Evolutionary conservation across 2,888 invertebrate genomes (phyloP).

Genomic region (Brenthis hecate): DNA sequence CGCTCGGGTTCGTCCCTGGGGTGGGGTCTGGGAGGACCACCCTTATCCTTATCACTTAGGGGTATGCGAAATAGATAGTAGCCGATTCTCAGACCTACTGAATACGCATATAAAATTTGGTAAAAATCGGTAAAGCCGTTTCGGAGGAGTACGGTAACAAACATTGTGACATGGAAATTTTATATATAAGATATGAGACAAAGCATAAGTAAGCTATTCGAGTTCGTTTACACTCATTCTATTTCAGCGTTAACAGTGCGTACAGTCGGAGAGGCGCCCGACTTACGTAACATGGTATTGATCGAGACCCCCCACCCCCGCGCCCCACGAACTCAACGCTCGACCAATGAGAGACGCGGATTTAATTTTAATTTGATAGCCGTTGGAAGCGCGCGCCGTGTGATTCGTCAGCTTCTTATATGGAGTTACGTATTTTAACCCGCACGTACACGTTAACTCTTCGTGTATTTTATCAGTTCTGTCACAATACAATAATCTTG

Average conservation of each 20-base stretch:
- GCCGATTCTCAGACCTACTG: too few species aligned
- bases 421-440: constrained; percentile 36
- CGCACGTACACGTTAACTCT: constrained; percentile 30
- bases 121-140: too few species aligned
- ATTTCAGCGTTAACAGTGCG: constrained; percentile 34
- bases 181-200: too few species aligned
- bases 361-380: constrained; percentile 79
- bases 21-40: too few species aligned
- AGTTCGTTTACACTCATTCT: constrained; percentile 32
- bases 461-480: constrained; percentile 15
- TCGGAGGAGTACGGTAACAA: too few species aligned
- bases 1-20: too few species aligned
- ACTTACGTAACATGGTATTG: constrained; percentile 76
- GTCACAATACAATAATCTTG: not conserved
- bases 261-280: constrained; percentile 50
- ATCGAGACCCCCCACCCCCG: constrained; percentile 53
- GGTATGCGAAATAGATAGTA: too few species aligned
- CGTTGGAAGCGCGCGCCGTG: constrained; percentile 56
- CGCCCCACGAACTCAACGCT: constrained; percentile 41
- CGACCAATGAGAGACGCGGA: constrained; percentile 63
- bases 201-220: constrained; percentile 11
- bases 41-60: too few species aligned
- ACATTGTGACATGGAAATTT: too few species aligned
- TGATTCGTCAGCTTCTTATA: constrained; percentile 63
- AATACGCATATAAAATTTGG: too few species aligned